Evolutionary conservation across 2,888 invertebrate genomes (phyloP).

Genomic region (Lycophotia porphyrea): DNA sequence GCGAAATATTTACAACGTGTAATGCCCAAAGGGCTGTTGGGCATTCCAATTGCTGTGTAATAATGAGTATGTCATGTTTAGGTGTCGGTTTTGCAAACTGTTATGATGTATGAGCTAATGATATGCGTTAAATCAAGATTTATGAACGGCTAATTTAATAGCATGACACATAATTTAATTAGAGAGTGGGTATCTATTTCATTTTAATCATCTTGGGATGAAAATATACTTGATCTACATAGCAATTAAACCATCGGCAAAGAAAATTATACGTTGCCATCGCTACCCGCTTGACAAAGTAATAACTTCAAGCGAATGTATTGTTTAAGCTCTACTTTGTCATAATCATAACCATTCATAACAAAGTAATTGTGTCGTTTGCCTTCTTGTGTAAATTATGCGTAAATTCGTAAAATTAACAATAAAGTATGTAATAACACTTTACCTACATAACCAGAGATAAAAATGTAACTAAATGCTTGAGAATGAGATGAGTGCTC

Average conservation of each 20-base stretch:
- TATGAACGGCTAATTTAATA: conserved; percentile 26
- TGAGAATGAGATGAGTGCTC: conserved; percentile 46
- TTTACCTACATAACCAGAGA: conserved; percentile 65
- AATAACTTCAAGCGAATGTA: conserved; percentile 21
- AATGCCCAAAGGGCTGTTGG: conserved; percentile 32
- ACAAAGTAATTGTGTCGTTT: conserved; percentile 55
- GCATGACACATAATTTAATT: conserved; percentile 22
- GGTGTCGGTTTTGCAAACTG: conserved; percentile 11
- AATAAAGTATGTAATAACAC: conserved; percentile 66
- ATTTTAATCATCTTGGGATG: background rate
- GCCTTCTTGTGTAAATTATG: conserved; percentile 60
- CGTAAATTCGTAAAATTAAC: conserved; percentile 61
- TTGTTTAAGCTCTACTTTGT: conserved; percentile 37
- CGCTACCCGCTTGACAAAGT: background rate
- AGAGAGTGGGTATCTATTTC: background rate
- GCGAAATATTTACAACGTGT: conserved; percentile 58
- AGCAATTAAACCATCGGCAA: background rate
- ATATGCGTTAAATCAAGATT: conserved; percentile 39
- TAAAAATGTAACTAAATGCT: conserved; percentile 55
- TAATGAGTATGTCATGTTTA: conserved; percentile 26
- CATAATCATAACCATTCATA: conserved; percentile 53
- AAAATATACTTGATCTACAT: background rate
- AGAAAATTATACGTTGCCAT: background rate
- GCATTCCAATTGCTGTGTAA: conserved; percentile 37
- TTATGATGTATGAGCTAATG: conserved; percentile 34